These are phyloP conservation scores for Passer domesticus DNA, from an alignment of 2,113 vertebrate species.

Conservation along the genomic window DNA sequence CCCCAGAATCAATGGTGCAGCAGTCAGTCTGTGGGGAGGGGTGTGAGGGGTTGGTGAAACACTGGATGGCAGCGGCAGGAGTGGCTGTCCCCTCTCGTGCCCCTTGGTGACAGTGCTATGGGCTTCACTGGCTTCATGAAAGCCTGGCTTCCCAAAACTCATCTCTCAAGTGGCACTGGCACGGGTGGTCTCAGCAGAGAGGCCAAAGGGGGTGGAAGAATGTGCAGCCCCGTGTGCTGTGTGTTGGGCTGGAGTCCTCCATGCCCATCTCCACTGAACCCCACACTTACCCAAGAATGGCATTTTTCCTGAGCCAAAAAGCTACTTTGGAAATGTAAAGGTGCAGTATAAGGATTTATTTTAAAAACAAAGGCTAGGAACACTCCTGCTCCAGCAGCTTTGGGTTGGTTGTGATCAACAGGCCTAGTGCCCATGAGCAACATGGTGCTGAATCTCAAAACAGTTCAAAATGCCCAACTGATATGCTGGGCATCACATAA, in stretches of 20 bases:
- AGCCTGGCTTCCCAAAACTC: background rate
- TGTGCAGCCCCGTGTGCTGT: rapidly evolving
- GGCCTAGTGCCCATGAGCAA: background rate
- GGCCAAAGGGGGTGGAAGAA: background rate
- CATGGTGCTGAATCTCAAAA: background rate
- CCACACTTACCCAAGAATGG: rapidly evolving
- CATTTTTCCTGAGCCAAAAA: background rate
- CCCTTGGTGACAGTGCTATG: rapidly evolving
- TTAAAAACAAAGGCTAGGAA: background rate
- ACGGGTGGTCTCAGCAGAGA: rapidly evolving
- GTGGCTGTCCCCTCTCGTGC: background rate
- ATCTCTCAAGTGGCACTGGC: background rate
- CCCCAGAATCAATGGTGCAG: background rate
- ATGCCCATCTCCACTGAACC: background rate
- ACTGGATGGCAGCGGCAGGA: background rate
- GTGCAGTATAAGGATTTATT: background rate
- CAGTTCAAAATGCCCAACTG: background rate
- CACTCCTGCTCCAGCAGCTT: background rate
- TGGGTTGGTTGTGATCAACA: rapidly evolving
- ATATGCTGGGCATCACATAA: rapidly evolving
- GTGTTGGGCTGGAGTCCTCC: background rate
- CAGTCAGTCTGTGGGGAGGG: background rate
- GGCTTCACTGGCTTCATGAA: background rate
- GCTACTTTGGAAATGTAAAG: background rate
- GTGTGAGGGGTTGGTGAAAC: background rate